phyloP scores from a whole-genome alignment of 2,888 invertebrate species.

The Marasmarcha lunaedactyla region DNA sequence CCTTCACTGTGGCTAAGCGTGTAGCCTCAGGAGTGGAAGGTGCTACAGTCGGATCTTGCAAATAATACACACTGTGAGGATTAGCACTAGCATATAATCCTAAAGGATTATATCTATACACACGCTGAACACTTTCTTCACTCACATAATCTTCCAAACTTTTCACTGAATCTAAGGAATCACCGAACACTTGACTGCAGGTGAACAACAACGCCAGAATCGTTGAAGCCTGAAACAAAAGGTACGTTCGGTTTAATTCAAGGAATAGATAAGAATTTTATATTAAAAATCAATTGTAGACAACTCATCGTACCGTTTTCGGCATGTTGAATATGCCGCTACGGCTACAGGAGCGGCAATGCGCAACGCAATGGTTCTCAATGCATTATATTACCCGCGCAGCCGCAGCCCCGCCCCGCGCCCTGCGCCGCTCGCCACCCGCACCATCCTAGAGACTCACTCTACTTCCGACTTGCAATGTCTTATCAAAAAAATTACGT shows the following conservation, averaged over 20 bases:
- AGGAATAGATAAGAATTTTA: conserved; percentile 47
- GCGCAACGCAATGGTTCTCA: conserved; percentile 31
- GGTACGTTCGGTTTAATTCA: no score
- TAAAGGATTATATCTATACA: conserved; percentile 38
- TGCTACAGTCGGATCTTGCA: conserved; percentile 32
- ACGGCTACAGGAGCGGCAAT: conserved; percentile 18
- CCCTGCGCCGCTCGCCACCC: background rate
- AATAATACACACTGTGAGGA: conserved; percentile 47
- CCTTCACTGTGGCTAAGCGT: conserved; percentile 34
- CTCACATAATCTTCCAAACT: conserved; percentile 35
- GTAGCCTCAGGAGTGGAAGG: conserved; percentile 31
- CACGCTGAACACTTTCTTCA: conserved; percentile 39
- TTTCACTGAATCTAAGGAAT: conserved; percentile 23
- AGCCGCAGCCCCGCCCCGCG: background rate
- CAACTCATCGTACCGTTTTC: conserved; percentile 62
- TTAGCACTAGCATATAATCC: conserved; percentile 47
- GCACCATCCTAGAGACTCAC: no score
- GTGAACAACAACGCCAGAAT: conserved; percentile 37
- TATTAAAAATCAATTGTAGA: no score
- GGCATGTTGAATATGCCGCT: conserved; percentile 43
- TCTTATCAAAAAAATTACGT: no score
- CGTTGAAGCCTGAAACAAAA: conserved; percentile 38
- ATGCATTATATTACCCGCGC: conserved; percentile 39
- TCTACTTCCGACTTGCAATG: no score
- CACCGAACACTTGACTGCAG: conserved; percentile 25